Conservation (phyloP, 2,888 invertebrate species). For the Noctua janthina region DNA sequence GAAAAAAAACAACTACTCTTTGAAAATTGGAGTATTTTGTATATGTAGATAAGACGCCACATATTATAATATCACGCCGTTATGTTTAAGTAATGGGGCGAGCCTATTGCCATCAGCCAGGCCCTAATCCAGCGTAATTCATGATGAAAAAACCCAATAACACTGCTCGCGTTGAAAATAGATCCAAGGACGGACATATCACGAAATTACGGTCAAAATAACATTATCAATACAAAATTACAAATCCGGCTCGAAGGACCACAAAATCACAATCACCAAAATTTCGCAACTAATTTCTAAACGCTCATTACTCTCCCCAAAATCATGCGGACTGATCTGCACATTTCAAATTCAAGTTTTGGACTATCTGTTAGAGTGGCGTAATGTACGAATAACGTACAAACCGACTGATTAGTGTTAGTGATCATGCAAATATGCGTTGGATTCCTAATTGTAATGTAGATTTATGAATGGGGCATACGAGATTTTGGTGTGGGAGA, state of each 20-base stretch:
- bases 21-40: not conserved
- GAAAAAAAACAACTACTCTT: not conserved
- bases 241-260: slow-evolving; percentile 21
- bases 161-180: not conserved
- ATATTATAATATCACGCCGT: not conserved
- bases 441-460: slow-evolving; percentile 67
- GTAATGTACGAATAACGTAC: slow-evolving; percentile 62
- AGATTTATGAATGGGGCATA: slow-evolving; percentile 63
- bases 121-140: not conserved
- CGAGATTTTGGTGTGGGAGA: slow-evolving; percentile 43
- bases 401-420: slow-evolving; percentile 70
- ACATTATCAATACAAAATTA: not conserved
- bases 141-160: not conserved
- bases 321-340: slow-evolving; percentile 48
- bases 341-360: slow-evolving; percentile 60
- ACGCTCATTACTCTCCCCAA: slow-evolving; percentile 46
- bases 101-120: not conserved
- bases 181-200: not conserved
- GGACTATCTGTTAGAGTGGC: slow-evolving; percentile 60
- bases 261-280: slow-evolving; percentile 10
- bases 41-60: not conserved
- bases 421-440: slow-evolving; percentile 71
- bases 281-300: slow-evolving; percentile 41
- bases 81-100: not conserved
- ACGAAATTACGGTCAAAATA: not conserved